Evolutionary conservation across 2,113 vertebrate species (phyloP).

Genomic region (Agapornis roseicollis): DNA sequence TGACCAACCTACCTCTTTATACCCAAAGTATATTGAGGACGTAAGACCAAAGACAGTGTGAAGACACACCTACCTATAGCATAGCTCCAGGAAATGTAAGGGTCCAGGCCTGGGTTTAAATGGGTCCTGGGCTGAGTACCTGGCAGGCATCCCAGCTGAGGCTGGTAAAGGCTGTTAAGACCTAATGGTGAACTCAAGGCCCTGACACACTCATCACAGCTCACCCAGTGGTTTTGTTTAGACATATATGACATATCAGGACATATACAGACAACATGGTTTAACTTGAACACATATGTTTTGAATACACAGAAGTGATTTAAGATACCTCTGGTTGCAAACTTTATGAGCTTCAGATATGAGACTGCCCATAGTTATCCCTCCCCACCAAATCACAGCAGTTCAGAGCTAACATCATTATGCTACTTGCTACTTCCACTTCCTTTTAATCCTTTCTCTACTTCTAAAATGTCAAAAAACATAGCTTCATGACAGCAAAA

Average conservation of each 20-base stretch:
- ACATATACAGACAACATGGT: too few relatives aligned
- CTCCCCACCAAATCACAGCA: not conserved
- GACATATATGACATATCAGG: not conserved
- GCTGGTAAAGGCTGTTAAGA: not conserved
- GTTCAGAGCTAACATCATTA: not conserved
- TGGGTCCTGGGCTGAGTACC: too few relatives aligned
- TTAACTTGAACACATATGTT: not conserved
- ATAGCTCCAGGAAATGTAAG: rapidly evolving
- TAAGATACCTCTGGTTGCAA: not conserved
- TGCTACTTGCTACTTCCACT: not conserved
- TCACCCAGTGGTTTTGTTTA: not conserved
- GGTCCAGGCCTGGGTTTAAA: not conserved
- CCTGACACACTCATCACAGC: not conserved
- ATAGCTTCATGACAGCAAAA: not conserved
- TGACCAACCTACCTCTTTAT: rapidly evolving
- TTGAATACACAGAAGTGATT: not conserved
- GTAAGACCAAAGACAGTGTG: rapidly evolving
- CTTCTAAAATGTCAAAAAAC: not conserved
- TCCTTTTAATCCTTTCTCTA: not conserved
- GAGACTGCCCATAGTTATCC: not conserved
- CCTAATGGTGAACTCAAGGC: too few relatives aligned
- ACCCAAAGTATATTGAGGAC: rapidly evolving
- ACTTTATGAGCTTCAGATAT: not conserved
- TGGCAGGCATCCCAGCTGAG: not conserved
- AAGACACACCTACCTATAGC: rapidly evolving